Conservation (phyloP, 1,140 invertebrate species). For the Diachasma alloeum region DNA sequence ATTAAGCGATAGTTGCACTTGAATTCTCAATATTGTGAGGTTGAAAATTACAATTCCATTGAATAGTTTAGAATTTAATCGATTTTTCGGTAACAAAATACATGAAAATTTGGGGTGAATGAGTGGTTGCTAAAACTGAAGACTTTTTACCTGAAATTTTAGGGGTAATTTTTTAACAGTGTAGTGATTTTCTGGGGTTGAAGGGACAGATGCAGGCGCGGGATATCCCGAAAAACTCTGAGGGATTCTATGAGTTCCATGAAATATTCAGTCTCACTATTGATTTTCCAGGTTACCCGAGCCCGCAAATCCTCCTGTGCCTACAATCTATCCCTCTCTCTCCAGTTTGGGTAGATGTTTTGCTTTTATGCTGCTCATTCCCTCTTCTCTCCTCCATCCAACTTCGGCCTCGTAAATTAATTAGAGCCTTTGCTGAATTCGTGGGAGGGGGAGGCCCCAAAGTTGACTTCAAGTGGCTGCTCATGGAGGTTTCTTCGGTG, state of each 20-base stretch:
- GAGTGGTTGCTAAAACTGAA: too few relatives aligned
- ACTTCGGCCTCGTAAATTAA: neutral
- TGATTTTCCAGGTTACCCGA: conserved; percentile 45
- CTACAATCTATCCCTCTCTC: neutral
- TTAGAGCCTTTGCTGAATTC: neutral
- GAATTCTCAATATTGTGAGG: too few relatives aligned
- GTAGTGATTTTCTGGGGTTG: too few relatives aligned
- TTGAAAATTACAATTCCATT: too few relatives aligned
- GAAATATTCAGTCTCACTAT: conserved; percentile 61
- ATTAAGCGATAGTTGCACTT: too few relatives aligned
- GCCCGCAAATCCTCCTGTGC: neutral
- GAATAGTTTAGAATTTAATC: too few relatives aligned
- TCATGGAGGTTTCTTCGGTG: too few relatives aligned
- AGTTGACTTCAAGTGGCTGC: neutral
- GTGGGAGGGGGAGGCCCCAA: neutral
- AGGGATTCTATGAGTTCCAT: conserved; percentile 56
- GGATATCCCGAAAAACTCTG: neutral
- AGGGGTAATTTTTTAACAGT: too few relatives aligned
- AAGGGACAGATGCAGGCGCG: neutral
- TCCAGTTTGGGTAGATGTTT: neutral
- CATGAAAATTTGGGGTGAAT: too few relatives aligned
- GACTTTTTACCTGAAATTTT: too few relatives aligned
- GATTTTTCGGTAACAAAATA: too few relatives aligned
- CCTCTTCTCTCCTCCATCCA: neutral
- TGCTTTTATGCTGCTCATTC: neutral